Evolutionary conservation across 2,797 vertebrate species (phyloP).

Genomic region (Bucorvus abyssinicus): DNA sequence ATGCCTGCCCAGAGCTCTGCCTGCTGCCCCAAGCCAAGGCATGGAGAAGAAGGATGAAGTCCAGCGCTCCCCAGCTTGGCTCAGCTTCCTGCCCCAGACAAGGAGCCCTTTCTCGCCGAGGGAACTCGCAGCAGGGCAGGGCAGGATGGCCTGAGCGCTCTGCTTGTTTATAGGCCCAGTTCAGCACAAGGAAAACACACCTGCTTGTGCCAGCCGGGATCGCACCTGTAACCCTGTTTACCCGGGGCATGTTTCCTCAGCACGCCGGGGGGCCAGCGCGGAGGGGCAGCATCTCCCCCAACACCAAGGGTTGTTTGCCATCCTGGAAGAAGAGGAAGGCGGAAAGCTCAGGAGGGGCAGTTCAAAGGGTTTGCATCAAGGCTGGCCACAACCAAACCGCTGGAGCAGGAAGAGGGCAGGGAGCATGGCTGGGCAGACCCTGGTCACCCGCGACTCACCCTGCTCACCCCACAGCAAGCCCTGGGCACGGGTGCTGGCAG

Average conservation of each 20-base stretch:
- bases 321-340: background rate
- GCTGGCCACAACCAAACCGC: accelerated
- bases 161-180: constrained; percentile 43
- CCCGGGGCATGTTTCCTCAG: background rate
- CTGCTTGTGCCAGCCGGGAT: background rate
- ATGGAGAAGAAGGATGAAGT: background rate
- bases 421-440: accelerated
- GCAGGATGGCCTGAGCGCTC: constrained; percentile 17
- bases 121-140: background rate
- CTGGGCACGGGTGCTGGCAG: background rate
- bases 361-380: background rate
- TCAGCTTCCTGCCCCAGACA: constrained; percentile 24
- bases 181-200: constrained; percentile 66
- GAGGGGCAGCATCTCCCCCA: background rate
- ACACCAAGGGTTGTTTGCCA: background rate
- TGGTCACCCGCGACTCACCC: background rate
- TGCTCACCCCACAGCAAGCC: background rate
- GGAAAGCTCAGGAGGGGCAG: background rate
- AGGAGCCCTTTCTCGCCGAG: constrained; percentile 62
- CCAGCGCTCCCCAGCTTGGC: background rate
- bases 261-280: background rate
- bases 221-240: constrained; percentile 30
- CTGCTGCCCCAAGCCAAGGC: background rate
- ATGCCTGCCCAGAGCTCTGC: constrained; percentile 18
- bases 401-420: background rate